Evolutionary conservation across 2,888 invertebrate genomes (phyloP), one percentile per base, ranked within the genome.

Genomic region (Ophioninae sp.): DNA sequence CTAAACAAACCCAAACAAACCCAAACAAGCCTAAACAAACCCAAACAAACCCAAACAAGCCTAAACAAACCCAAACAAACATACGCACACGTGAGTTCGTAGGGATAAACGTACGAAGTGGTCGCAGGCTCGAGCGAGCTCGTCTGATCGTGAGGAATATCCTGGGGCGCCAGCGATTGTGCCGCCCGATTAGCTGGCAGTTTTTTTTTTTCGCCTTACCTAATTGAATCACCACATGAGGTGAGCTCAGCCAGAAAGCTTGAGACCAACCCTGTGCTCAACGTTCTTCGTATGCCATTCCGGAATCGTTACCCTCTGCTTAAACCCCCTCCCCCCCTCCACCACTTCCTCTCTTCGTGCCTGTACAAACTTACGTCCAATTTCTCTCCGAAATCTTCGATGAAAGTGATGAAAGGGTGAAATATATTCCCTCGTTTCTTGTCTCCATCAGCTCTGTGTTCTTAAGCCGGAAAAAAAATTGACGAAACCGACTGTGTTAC

Each of bases 141-240:
- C 44, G 37, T 58, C 51, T 23, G 41, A 30, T 30, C 3, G 30
- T 30, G 30, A n/a, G 64, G 5, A 56, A 64, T 37, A 63, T 51
- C 37, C 37, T 44, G 65, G 56, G 20, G 30, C 51, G 69, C 71
- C 78, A 77, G 56, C 71, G 78, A 83, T 83, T 51, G 78, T 75
- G 75, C 63, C 78, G 74, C 73, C 81, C 79, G 79, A 84, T 84
- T 84, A 81, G 81, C 67, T 30, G n/a, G 72, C 71, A 69, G 61
- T 23, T 69, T 80, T 37, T 81, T 73, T 82, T 69, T 69, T 68
- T 41, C 77, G 58, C 41, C 56, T 63, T 13, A 41, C 72, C 71
- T 75, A 84, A 84, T 84, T 84, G 79, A 81, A 81, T 79, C 75
- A 79, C 59, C 73, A 56, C 79, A 76, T 63, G 81, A 81, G 51